phyloP scores from a whole-genome alignment of 53 echinoderm and acorn worm genomes.

The Crossaster papposus region DNA sequence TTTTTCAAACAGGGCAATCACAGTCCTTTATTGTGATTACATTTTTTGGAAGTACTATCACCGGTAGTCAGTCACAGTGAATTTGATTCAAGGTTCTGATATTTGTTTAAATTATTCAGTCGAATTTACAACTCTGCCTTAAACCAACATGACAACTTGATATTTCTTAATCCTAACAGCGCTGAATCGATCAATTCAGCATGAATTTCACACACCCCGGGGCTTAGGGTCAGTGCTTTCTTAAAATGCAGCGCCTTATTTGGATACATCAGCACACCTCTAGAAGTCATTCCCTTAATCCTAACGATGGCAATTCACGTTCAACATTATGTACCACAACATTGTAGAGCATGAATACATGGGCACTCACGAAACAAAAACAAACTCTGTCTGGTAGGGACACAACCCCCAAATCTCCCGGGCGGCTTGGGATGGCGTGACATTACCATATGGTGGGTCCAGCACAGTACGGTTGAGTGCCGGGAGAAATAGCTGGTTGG shows the following conservation, averaged over 20 bases:
- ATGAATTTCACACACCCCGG: too few relatives aligned
- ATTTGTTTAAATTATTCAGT: too few relatives aligned
- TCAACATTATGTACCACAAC: neutral
- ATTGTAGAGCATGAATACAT: neutral
- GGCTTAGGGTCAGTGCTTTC: neutral
- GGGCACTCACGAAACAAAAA: slow-evolving; percentile 7
- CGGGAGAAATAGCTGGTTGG: slow-evolving; percentile 34
- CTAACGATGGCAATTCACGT: neutral
- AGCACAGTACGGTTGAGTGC: slow-evolving; percentile 35
- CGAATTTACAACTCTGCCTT: too few relatives aligned
- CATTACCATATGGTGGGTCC: slow-evolving; percentile 16
- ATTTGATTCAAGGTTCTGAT: too few relatives aligned
- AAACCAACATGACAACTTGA: too few relatives aligned
- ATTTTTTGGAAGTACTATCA: too few relatives aligned
- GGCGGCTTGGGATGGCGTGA: slow-evolving; percentile 8
- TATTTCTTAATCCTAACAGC: too few relatives aligned
- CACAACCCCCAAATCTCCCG: neutral
- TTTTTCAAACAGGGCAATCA: too few relatives aligned
- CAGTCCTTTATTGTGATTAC: too few relatives aligned
- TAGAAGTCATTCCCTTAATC: neutral
- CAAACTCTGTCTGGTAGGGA: neutral
- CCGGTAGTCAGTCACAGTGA: too few relatives aligned
- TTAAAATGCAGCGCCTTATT: neutral
- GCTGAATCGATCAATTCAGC: too few relatives aligned
- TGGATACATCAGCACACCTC: neutral